Conservation (phyloP, 2,888 invertebrate species). For the Hyalella azteca region DNA sequence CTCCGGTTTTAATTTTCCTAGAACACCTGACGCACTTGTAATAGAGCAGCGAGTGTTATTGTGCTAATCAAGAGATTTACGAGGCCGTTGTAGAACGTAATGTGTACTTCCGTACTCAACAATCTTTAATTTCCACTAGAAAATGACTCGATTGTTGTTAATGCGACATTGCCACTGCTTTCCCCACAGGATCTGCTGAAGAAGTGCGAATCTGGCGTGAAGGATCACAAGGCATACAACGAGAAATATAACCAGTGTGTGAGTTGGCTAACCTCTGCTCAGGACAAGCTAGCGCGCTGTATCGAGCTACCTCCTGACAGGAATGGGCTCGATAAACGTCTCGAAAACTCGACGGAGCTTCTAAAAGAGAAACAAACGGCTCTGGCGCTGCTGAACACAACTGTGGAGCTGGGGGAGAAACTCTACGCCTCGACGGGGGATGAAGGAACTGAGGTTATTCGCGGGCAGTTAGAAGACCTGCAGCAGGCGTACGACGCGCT, state of each 20-base stretch:
- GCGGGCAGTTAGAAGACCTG: conserved; percentile 81
- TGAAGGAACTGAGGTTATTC: conserved; percentile 84
- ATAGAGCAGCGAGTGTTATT: too few species aligned
- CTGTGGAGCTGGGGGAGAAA: conserved; percentile 86
- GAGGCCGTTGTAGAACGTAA: too few species aligned
- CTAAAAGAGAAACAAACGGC: conserved; percentile 77
- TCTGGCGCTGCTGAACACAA: conserved; percentile 77
- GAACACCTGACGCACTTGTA: too few species aligned
- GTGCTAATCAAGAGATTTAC: too few species aligned
- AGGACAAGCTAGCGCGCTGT: conserved; percentile 71
- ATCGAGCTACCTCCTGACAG: conserved; percentile 66
- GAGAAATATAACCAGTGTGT: conserved; percentile 84
- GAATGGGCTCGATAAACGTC: conserved; percentile 74
- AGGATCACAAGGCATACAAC: conserved; percentile 79
- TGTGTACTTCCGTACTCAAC: too few species aligned
- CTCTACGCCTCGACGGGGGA: conserved; percentile 83
- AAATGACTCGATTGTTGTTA: too few species aligned
- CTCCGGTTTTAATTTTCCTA: too few species aligned
- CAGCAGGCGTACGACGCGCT: conserved; percentile 81
- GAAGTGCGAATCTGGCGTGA: conserved; percentile 87
- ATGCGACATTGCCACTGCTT: too few species aligned
- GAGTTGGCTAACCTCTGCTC: conserved; percentile 79
- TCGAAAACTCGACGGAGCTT: conserved; percentile 75
- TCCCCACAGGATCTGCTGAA: conserved; percentile 76
- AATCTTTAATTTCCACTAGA: too few species aligned